Evolutionary conservation across 2,888 invertebrate species (phyloP), one percentile per base, ranked within the genome.

Genomic region (Tigriopus californicus): DNA sequence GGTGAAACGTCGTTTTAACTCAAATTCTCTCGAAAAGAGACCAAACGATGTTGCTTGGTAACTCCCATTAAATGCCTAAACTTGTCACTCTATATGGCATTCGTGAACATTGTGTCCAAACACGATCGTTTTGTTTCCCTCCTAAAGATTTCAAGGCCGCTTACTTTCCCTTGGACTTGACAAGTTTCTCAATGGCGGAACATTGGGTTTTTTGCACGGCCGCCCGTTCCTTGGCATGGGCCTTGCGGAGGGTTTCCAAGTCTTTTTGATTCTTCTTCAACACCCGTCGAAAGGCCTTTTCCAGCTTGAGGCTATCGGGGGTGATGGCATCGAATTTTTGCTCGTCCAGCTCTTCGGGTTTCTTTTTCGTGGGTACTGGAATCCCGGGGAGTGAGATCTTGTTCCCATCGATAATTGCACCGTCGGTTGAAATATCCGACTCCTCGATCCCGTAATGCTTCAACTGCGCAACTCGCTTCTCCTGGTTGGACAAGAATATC

Each of bases 261-360:
- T 98, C 97, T 68, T 98, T 98, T 71, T 89, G 86, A 68, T 97
- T 94, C 70, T 95, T 97, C 67, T 91, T 84, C 52, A 85, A 81
- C 41, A 88, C 82, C 74, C 98, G 97, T 15, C 51, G 18, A 59
- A 59, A 59, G 25, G 83, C 83, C 70, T 94, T 95, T 71, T 94
- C 92, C 66, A 81, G 80, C 20, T 84, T 80, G 53, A 95, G 76
- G 3, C 83, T 80, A 64, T 91, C 91, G 49, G 88, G 79, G 0
- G 89, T 91, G 63, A 95, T 86, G 0, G 89, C 83, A 66, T 92
- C 92, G 70, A 92, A 89, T 41, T 88, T 85, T 62, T 87, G 70
- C 62, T 72, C 72, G 67, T 74, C 74, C 65, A 64, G 62, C 63
- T 62, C 63, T 20, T 64, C 56, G 61, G 65, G 44, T 64, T 63